phyloP scores from a whole-genome alignment of 2,113 vertebrate species.

The Oncorhynchus clarkii region DNA sequence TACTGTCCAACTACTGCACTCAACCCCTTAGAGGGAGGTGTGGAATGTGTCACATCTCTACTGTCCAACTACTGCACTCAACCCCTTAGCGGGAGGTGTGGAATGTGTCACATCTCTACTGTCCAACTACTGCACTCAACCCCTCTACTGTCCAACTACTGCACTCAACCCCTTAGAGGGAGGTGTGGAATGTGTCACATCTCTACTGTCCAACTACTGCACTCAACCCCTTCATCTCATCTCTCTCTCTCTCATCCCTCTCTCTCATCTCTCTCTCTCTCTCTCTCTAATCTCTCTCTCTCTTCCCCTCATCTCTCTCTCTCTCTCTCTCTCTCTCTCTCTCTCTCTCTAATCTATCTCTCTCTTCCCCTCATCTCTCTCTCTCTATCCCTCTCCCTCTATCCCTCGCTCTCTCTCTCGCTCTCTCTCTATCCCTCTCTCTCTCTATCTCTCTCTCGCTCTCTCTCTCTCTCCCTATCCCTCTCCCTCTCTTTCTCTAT shows the following conservation, averaged over 20 bases:
- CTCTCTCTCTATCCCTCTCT: background rate
- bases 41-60: background rate
- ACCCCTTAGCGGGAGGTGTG: no score
- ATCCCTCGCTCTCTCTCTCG: no score
- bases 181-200: background rate
- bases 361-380: fast-evolving
- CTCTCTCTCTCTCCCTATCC: fast-evolving
- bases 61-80: conserved; percentile 30
- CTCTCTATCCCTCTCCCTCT: no score
- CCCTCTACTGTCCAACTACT: conserved; percentile 26
- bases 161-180: background rate
- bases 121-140: conserved; percentile 31
- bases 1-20: conserved; percentile 22
- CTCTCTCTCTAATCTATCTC: no score
- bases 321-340: no score
- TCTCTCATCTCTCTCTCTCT: no score
- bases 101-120: background rate
- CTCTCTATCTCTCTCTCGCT: background rate
- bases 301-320: no score
- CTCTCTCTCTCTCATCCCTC: no score
- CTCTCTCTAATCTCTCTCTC: no score
- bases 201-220: conserved; percentile 25
- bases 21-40: no score
- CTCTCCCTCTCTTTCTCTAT: no score
- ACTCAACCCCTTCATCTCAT: no score